Evolutionary conservation across 1,140 invertebrate genomes (phyloP), one percentile per base, ranked within the genome.

Genomic region (Homalodisca vitripennis): DNA sequence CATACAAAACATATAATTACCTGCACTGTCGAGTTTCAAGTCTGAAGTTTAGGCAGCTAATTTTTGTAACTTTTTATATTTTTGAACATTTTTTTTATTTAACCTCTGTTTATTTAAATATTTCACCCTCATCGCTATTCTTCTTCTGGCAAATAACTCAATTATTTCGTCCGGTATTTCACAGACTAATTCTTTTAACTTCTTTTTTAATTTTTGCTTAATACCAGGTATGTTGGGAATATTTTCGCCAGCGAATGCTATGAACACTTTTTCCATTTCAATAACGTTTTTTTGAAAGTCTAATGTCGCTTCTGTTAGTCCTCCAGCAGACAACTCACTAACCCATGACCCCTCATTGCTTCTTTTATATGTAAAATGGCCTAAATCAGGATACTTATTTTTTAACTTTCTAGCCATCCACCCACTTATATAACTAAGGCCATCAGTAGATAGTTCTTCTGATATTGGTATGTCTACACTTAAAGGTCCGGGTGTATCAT

Each of bases 401-500:
- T 62, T 62, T 31, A 62, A 14, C 31, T 62, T 62, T 62, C 10
- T 62, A 17, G 57, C 57, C 10, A 62, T 62, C 57, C 57, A 62
- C 14, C 57, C 57, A 10, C 6, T 41, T 41, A 62, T 31, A 27
- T 62, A 3, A 27, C 57, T 29, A 24, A 24, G 3, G 22, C 3
- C 57, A 62, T 3, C 3, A 41, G 34, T 10, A 41, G 34, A 41
- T 17, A 41, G 6, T 41, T 41, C 6, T 41, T 41, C 34, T 41
- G 6, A 10, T 10, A 41, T 41, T 41, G 34, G n/a, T n/a, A n/a
- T n/a, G n/a, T n/a, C n/a, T n/a, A n/a, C n/a, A n/a, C n/a, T n/a
- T n/a, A n/a, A n/a, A n/a, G n/a, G n/a, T n/a, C n/a, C n/a, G n/a
- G n/a, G n/a, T n/a, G n/a, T n/a, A n/a, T n/a, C n/a, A n/a, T n/a